Base-by-base conservation (phyloP, 2,113 vertebrate species). In the Colius striatus region DNA sequence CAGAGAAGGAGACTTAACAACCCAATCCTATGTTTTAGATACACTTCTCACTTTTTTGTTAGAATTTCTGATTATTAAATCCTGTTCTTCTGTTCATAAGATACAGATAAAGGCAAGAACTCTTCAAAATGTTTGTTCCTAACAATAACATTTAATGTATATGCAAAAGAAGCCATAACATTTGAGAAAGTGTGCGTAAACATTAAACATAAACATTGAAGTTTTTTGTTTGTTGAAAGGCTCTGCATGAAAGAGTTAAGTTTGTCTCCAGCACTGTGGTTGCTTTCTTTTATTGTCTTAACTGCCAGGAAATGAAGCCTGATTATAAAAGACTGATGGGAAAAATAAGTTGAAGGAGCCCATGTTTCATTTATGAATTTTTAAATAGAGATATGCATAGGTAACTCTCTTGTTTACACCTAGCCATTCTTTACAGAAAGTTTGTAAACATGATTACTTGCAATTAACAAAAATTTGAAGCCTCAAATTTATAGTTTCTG, bases 281-380 rank as follows among this genome's bases (percentile, higher is more conserved):
- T 94, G 84, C 91, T 97, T 92, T 67, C 73, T 95, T 87, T 96
- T 87, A 95, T 76, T 85, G 71, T 95, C 84, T 97, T 95, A 94
- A 89, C 86, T 95, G 92, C 91, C 95, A 96, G 96, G 94, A 98
- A 97, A 95, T 70, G 83, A 96, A 95, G 75, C 55, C 72, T 53
- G 93, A 96, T 96, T 94, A 84, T 73, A 82, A 66, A 80, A 96
- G 89, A 93, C 75, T 81, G 82, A 71, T 81, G 68, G 83, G 55
- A 94, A 95, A 90, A 89, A 77, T 78, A 94, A 71, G 78, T 93
- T 90, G 95, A 70, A 71, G 91, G 65, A 94, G 61, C 86, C 76
- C 63, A 77, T 22, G 41, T 76, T 66, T 91, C 32, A 58, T 63
- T 72, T 73, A 85, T 51, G 63, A 89, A 66, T 92, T 88, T 87